Conservation (phyloP, 2,797 vertebrate genomes). For the Enteromius afrohamiltoni region DNA sequence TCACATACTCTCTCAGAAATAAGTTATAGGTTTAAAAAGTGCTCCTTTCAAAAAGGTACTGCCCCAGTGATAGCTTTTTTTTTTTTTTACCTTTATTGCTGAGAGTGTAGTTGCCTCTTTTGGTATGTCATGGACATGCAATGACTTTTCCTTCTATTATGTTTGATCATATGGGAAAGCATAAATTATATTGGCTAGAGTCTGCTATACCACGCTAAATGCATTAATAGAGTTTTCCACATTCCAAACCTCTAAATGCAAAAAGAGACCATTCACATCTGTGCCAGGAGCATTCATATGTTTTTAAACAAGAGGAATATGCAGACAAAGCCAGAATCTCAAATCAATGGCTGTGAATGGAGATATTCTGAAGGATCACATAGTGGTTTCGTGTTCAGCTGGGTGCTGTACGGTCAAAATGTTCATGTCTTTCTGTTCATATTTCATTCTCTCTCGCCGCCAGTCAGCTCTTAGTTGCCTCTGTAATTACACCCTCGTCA, state of each 20-base stretch:
- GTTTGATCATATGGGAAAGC: background rate
- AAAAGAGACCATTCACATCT: background rate
- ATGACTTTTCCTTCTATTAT: background rate
- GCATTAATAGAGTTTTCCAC: background rate
- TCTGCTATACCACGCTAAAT: background rate
- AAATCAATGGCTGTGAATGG: background rate
- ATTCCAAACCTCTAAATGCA: background rate
- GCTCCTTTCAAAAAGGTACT: too few relatives aligned
- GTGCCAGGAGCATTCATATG: background rate
- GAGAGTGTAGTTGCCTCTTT: background rate
- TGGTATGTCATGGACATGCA: background rate
- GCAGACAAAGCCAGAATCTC: background rate
- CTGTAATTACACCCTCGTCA: constrained; percentile 66
- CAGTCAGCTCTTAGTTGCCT: constrained; percentile 62
- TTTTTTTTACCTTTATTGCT: too few relatives aligned
- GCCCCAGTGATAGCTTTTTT: too few relatives aligned
- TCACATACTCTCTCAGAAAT: background rate
- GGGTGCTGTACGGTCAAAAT: background rate
- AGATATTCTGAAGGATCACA: background rate
- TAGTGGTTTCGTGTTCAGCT: background rate
- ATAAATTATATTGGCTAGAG: background rate
- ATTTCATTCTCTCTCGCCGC: constrained; percentile 59
- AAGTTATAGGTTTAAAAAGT: too few relatives aligned
- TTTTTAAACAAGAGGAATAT: background rate
- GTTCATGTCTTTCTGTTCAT: constrained; percentile 23